Conservation (phyloP, 2,888 invertebrate genomes). For the Girardia tigrina region DNA sequence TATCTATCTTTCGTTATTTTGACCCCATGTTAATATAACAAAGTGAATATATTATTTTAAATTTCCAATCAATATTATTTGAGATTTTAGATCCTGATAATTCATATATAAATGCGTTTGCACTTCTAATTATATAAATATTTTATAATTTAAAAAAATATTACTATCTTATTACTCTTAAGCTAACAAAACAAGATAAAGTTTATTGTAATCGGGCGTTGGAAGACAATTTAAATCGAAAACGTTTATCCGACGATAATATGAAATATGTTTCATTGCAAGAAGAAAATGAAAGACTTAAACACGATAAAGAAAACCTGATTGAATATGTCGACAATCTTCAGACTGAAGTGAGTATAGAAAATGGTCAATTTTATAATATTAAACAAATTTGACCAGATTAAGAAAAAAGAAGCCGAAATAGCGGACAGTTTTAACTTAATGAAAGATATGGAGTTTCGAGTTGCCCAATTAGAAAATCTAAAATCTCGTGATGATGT, state of each 20-base stretch:
- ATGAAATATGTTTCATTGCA: neutral
- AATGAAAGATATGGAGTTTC: neutral
- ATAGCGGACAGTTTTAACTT: neutral
- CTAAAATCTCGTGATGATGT: constrained; percentile 13
- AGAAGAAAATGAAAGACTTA: neutral
- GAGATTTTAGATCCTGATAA: too few species aligned
- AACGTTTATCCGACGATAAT: neutral
- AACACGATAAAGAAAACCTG: constrained; percentile 3
- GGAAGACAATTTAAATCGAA: neutral
- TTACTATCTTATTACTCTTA: neutral
- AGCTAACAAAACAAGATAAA: constrained; percentile 5
- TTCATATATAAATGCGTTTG: too few species aligned
- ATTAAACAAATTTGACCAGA: neutral
- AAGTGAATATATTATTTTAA: neutral
- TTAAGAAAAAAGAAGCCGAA: constrained; percentile 3
- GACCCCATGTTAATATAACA: neutral
- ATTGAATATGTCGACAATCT: constrained; percentile 1
- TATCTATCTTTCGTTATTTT: too few species aligned
- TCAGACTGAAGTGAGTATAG: neutral
- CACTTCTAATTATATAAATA: too few species aligned
- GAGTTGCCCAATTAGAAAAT: constrained; percentile 4
- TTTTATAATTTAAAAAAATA: too few species aligned
- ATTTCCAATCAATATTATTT: neutral
- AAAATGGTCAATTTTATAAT: neutral
- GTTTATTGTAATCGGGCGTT: neutral